Conservation (phyloP, 2,888 invertebrate species). For the Brachyptera risi region DNA sequence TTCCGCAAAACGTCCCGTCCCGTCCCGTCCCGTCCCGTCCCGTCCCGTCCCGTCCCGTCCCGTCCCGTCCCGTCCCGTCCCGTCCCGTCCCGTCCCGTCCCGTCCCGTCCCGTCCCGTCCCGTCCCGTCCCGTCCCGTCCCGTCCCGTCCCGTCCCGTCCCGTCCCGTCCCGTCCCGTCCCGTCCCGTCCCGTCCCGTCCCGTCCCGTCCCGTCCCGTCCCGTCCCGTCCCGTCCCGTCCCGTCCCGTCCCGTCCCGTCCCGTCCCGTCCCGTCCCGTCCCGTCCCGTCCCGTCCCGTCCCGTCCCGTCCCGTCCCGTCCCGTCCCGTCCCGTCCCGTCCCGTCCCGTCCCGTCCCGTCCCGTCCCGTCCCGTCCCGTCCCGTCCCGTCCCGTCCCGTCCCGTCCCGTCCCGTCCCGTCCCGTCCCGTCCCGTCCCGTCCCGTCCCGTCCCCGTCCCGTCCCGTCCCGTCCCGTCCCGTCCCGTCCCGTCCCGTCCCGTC, state of each 20-base stretch:
- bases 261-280: not conserved
- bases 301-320: not conserved
- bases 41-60: too few relatives aligned
- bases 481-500: not conserved
- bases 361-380: not conserved
- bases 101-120: too few relatives aligned
- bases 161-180: not conserved
- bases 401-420: not conserved
- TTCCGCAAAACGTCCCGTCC: too few relatives aligned
- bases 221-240: not conserved
- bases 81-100: too few relatives aligned
- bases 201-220: not conserved
- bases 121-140: too few relatives aligned
- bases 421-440: too few relatives aligned
- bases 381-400: not conserved
- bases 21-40: too few relatives aligned
- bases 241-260: not conserved
- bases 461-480: not conserved
- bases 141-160: not conserved
- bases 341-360: not conserved
- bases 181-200: not conserved
- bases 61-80: too few relatives aligned
- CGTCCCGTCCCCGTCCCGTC: not conserved
- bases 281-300: not conserved
- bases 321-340: not conserved